Conservation (phyloP, 2,888 invertebrate species). For the Tipula vernalis region DNA sequence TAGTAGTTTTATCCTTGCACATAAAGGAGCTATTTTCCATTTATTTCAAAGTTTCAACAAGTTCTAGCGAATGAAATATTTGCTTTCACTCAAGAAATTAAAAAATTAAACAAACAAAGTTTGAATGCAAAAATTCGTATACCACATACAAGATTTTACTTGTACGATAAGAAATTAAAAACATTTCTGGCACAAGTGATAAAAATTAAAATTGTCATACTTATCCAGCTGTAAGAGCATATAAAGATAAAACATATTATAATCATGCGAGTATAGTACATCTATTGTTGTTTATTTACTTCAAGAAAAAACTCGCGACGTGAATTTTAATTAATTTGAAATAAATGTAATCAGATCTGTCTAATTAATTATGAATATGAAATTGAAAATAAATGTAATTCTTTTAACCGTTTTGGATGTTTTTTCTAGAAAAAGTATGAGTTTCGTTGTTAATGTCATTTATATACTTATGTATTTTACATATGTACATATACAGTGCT, state of each 20-base stretch:
- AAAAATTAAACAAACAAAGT: neutral
- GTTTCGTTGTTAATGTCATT: too few species aligned
- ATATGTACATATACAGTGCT: too few species aligned
- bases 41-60: neutral
- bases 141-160: neutral
- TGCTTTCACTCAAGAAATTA: neutral
- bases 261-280: neutral
- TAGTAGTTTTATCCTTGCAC: neutral
- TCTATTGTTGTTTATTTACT: neutral
- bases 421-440: too few species aligned
- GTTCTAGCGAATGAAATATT: neutral
- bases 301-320: neutral
- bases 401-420: neutral
- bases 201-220: neutral
- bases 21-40: neutral
- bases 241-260: neutral
- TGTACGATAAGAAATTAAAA: neutral
- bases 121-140: neutral
- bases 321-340: neutral
- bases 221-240: neutral
- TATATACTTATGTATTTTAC: too few species aligned
- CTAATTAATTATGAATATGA: neutral
- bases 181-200: neutral
- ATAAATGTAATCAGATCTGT: neutral
- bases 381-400: neutral